These are phyloP conservation scores for Intellagama lesueurii DNA, from an alignment of 2,797 vertebrate genomes.

Conservation along the genomic window DNA sequence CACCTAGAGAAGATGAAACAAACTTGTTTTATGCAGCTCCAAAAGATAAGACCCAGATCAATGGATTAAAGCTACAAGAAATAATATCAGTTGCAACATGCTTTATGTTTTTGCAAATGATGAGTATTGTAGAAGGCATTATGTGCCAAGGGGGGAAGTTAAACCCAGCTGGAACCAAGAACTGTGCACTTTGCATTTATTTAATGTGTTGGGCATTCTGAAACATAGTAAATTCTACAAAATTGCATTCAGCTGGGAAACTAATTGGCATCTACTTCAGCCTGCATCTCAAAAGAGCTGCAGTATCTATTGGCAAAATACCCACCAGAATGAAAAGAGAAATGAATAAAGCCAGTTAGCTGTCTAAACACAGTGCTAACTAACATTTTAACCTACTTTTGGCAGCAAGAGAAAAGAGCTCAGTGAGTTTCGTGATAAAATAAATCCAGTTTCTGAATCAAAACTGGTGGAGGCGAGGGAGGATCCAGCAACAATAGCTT, in stretches of 20 bases:
- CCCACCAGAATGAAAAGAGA: not conserved
- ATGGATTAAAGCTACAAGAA: too few relatives aligned
- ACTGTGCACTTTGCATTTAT: slow-evolving; percentile 27
- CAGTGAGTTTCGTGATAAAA: not conserved
- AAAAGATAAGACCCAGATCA: too few relatives aligned
- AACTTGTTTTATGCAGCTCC: too few relatives aligned
- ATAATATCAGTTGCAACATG: too few relatives aligned
- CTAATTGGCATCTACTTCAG: slow-evolving; percentile 22
- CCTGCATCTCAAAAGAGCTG: not conserved
- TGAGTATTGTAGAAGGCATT: slow-evolving; percentile 22
- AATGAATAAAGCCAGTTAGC: not conserved
- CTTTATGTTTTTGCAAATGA: slow-evolving; percentile 58
- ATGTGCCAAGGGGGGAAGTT: accelerated
- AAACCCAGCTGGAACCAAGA: slow-evolving; percentile 52
- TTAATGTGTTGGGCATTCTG: slow-evolving; percentile 38
- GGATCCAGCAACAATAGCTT: not conserved
- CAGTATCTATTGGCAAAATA: not conserved
- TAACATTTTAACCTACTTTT: not conserved
- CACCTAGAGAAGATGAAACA: too few relatives aligned
- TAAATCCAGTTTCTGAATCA: not conserved
- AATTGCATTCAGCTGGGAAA: slow-evolving; percentile 47
- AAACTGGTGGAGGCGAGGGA: accelerated
- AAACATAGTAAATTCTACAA: slow-evolving; percentile 41
- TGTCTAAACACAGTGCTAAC: not conserved
- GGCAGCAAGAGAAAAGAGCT: not conserved